Evolutionary conservation across 2,797 vertebrate genomes (phyloP).

Genomic region (Tachyglossus aculeatus): DNA sequence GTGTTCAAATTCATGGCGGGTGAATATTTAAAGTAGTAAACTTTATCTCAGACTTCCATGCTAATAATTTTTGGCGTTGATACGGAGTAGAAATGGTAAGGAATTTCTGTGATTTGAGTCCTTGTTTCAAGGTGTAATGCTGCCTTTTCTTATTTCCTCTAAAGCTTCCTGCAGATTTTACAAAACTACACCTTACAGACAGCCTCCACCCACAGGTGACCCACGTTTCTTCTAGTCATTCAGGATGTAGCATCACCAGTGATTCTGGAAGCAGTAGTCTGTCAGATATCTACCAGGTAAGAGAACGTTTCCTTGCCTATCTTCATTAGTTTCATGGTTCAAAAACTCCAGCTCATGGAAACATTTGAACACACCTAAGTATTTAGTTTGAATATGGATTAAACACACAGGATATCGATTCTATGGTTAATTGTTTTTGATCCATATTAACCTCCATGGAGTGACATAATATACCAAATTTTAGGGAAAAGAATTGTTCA

Average conservation of each 20-base stretch:
- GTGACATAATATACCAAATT: neutral
- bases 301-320: conserved; percentile 11
- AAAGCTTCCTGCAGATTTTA: conserved; percentile 99
- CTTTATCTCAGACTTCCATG: conserved; percentile 14
- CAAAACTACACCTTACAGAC: conserved; percentile 97
- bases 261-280: conserved; percentile 99
- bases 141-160: conserved; percentile 68
- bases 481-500: too few relatives aligned
- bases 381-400: too few relatives aligned
- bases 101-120: conserved; percentile 2
- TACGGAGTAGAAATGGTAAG: neutral
- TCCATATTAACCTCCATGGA: neutral
- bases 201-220: conserved; percentile 99
- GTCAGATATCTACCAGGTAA: conserved; percentile 99
- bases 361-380: neutral
- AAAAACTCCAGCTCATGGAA: neutral
- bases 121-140: conserved; percentile 58
- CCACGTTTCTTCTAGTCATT: conserved; percentile 97
- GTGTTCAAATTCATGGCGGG: conserved; percentile 13
- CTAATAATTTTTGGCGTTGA: neutral
- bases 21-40: neutral
- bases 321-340: neutral
- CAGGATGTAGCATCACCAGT: conserved; percentile 99
- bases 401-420: neutral
- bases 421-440: neutral